phyloP scores from a whole-genome alignment of 1,140 invertebrate genomes.

The Leptoteleia sp. region DNA sequence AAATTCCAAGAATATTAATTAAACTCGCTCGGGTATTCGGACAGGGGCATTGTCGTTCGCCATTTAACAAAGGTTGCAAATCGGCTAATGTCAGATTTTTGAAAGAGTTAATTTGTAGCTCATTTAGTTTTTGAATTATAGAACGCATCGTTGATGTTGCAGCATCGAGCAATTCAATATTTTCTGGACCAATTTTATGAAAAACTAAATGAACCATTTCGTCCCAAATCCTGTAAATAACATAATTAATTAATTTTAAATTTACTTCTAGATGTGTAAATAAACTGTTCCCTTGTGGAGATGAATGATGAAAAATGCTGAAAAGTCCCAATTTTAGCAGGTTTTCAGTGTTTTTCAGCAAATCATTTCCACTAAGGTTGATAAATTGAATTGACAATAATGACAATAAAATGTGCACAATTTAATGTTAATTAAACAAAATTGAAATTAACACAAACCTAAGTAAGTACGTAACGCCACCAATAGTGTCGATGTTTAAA shows the following conservation, averaged over 20 bases:
- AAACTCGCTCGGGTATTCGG: constrained; percentile 85
- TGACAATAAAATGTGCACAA: too few relatives aligned
- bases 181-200: constrained; percentile 74
- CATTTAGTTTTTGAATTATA: constrained; percentile 78
- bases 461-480: constrained; percentile 82
- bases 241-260: constrained; percentile 6
- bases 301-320: too few relatives aligned
- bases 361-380: too few relatives aligned
- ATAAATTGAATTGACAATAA: too few relatives aligned
- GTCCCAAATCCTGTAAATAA: constrained; percentile 81
- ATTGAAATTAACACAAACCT: constrained; percentile 43
- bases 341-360: too few relatives aligned
- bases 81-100: constrained; percentile 74
- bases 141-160: constrained; percentile 85
- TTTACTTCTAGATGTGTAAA: too few relatives aligned
- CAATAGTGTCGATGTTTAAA: constrained; percentile 83
- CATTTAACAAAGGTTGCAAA: constrained; percentile 82
- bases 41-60: constrained; percentile 82
- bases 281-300: too few relatives aligned
- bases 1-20: constrained; percentile 85
- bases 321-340: neutral
- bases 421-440: too few relatives aligned
- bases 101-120: constrained; percentile 73
- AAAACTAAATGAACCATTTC: constrained; percentile 84
- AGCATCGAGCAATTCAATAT: constrained; percentile 83